Conservation (phyloP, 2,113 vertebrate species). For the Prochilodus magdalenae region DNA sequence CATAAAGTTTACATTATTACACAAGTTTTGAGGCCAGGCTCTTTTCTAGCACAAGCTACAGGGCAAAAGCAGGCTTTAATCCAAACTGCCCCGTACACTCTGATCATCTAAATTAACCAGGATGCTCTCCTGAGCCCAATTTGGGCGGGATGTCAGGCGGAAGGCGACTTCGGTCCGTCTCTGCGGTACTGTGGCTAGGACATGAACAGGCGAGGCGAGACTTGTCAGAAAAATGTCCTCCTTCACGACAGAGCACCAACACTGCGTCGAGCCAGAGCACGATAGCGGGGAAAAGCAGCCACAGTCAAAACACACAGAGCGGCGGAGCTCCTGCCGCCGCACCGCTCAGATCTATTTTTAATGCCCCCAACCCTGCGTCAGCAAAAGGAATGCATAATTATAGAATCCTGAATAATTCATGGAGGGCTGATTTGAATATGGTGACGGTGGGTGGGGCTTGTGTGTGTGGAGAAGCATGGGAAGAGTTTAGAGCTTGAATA, state of each 20-base stretch:
- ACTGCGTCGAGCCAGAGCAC: neutral
- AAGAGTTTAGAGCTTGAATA: neutral
- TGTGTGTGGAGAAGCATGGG: neutral
- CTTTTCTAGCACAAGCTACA: neutral
- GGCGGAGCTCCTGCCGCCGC: slow-evolving; percentile 28
- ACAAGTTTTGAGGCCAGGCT: slow-evolving; percentile 10
- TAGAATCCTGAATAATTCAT: slow-evolving; percentile 52
- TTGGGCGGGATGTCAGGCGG: slow-evolving; percentile 1
- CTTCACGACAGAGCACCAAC: slow-evolving; percentile 10
- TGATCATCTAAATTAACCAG: neutral
- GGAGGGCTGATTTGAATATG: slow-evolving; percentile 45
- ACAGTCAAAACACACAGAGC: slow-evolving; percentile 50
- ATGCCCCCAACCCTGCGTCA: slow-evolving; percentile 48
- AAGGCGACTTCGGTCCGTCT: slow-evolving; percentile 8
- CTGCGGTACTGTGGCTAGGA: neutral
- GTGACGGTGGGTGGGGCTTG: slow-evolving; percentile 15
- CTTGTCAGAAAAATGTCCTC: slow-evolving; percentile 22
- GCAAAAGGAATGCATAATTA: slow-evolving; percentile 55
- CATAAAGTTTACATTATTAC: neutral
- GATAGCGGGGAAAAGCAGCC: slow-evolving; percentile 6
- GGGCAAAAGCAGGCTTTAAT: neutral
- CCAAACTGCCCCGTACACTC: slow-evolving; percentile 8
- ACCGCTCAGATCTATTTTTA: slow-evolving; percentile 56
- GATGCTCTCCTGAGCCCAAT: slow-evolving; percentile 10
- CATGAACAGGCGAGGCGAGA: neutral